Evolutionary conservation across 2,797 vertebrate species (phyloP), one percentile per base, ranked within the genome.

Genomic region (Macropus fuliginosus): DNA sequence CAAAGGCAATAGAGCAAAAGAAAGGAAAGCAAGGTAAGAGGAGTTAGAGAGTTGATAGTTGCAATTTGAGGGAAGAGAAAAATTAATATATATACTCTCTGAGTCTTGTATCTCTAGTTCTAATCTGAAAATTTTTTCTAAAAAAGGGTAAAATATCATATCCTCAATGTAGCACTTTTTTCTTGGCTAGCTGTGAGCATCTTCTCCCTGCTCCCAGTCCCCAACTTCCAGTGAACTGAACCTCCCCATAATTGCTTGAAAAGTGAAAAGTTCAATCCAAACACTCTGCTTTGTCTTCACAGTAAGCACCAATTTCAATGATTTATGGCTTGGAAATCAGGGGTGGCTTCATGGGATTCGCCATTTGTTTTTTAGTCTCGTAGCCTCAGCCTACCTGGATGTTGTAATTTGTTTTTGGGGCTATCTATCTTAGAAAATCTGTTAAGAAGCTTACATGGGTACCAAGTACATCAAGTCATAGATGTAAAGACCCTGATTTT

Each of bases 371-470:
- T 62, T 14, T 4, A 55, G 93, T 96, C 94, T 92, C 50, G 92
- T 55, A 50, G 29, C 14, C 31, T 40, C 50, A 34, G 59, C 56
- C 94, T 96, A 91, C 74, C 97, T 91, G 92, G 95, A 74, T 95
- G 59, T 93, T 21, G 5, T 21, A 66, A 81, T 81, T 87, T 87
- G 31, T 87, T 87, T 87, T 27, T 10, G 18, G 46, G 74, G 40
- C 21, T 81, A 21, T 74, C 66, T 81, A 96, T 96, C 94, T 96
- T 31, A 40, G 94, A 95, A 96, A 96, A 97, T 97, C 92, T 94
- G 74, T 97, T 97, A 97, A 98, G 97, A 97, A 97, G 97, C 97
- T 94, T 95, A 94, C 91, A 90, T 91, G 95, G 93, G 94, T 98
- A 97, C 92, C 56, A 92, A 56, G 95, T 93, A 96, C 96, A 98